These are phyloP conservation scores for Chinchilla lanigera DNA, from an alignment of 2,113 vertebrate genomes.

Conservation along the genomic window DNA sequence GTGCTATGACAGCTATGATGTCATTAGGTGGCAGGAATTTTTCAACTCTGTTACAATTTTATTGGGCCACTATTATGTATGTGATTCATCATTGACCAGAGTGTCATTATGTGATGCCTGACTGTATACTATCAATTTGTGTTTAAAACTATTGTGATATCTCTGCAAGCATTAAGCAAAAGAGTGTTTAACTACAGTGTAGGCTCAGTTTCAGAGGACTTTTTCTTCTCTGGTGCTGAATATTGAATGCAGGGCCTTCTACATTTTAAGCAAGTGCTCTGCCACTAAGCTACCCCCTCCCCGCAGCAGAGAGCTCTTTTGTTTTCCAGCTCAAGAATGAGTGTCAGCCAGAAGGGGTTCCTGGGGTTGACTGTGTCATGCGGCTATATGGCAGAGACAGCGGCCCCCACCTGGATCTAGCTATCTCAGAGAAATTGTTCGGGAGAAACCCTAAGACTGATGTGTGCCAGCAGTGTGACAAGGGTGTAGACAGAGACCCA, in stretches of 20 bases:
- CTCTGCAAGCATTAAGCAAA: not conserved
- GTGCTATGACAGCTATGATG: not conserved
- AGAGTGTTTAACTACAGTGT: not conserved
- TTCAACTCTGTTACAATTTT: not conserved
- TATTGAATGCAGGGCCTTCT: not conserved
- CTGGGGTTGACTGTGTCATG: not conserved
- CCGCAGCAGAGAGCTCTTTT: not conserved
- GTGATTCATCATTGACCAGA: not conserved
- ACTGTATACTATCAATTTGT: not conserved
- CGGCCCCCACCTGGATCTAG: not conserved
- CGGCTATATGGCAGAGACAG: not conserved
- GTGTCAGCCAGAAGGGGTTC: not conserved
- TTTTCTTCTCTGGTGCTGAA: not conserved
- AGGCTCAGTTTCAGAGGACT: not conserved
- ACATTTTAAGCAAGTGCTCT: not conserved
- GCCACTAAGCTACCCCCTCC: not conserved
- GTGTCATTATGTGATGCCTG: not conserved
- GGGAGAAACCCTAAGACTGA: not conserved
- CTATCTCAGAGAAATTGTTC: not conserved
- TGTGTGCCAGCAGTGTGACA: not conserved
- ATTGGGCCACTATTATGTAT: not conserved
- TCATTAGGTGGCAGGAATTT: not conserved
- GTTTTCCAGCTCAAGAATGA: constrained; percentile 2
- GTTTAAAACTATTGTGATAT: constrained; percentile 18
- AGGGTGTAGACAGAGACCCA: not conserved